Base-by-base conservation (phyloP, 2,113 vertebrate species). In the Electrona antarctica region DNA sequence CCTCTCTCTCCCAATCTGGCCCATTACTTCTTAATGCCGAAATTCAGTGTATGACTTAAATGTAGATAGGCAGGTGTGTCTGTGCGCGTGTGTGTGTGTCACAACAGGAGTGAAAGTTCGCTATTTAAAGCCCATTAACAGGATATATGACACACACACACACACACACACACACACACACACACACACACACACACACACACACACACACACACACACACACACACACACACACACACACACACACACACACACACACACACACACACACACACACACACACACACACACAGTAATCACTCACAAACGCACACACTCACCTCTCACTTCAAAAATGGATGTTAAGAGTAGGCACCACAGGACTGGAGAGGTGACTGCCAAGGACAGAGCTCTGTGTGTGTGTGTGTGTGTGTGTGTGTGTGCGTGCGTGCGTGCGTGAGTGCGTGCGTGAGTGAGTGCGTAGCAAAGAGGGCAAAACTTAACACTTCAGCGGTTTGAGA, bases 101-200 rank as follows among this genome's bases (percentile, higher is more conserved):
- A 51, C 33, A 51, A 60, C 45, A 48, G 48, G 66, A 67, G 61
- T 45, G 69, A 88, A 85, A 85, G 82, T 83, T 79, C 58, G 70
- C 78, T 80, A 82, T 89, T 91, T 90, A 88, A 92, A 91, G 87
- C 81, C 85, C 85, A 90, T 87, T 86, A 82, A 85, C 75, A 83
- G 15, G 64, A 57, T 2, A 33, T 33, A 33, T 33, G 29, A 15
- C 65, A 62, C 55, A 65, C 52, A 41, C 60, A 66, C 66, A 62
- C 61, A 56, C 62, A 64, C 71, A 60, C 55, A 59, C 49, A 11
- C 66, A n/a, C 77, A 67, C 71, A 74, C 74, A 21, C 68, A 61
- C 58, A 65, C 51, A 33, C 60, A 65, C 65, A 61, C 60, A 56
- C 62, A 64, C 70, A 60, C 55, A 59, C 49, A 11, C 66, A n/a